phyloP scores from a whole-genome alignment of 2,113 vertebrate genomes.

The Lophius piscatorius region DNA sequence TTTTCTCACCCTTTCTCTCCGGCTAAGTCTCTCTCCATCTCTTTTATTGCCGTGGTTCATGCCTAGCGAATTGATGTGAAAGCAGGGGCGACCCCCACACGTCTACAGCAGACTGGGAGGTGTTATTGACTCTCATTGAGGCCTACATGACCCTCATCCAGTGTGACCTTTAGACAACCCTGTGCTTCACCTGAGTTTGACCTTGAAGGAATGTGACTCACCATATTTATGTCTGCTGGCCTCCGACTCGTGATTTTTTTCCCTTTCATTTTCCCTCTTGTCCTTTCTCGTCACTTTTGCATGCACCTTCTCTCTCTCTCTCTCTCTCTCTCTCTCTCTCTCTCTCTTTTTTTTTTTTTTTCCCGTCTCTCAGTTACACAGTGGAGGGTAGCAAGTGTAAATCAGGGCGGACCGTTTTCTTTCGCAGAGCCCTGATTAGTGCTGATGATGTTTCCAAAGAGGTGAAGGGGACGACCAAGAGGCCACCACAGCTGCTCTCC shows the following conservation, averaged over 20 bases:
- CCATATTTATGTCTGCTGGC: conserved; percentile 66
- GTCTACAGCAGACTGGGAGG: conserved; percentile 86
- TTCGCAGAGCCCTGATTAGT: conserved; percentile 85
- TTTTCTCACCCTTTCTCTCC: conserved; percentile 70
- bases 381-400: conserved; percentile 78
- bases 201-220: conserved; percentile 90
- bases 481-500: conserved; percentile 85
- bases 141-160: conserved; percentile 88
- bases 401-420: conserved; percentile 83
- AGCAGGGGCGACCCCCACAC: conserved; percentile 73
- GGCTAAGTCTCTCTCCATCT: conserved; percentile 83
- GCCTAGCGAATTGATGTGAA: conserved; percentile 89
- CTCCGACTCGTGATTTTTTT: conserved; percentile 19
- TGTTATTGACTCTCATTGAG: conserved; percentile 96
- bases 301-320: conserved; percentile 39
- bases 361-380: conserved; percentile 38
- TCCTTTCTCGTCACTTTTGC: conserved; percentile 63
- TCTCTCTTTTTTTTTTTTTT: conserved; percentile 7
- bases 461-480: conserved; percentile 79
- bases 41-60: conserved; percentile 88
- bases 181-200: conserved; percentile 96
- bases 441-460: conserved; percentile 87
- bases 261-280: conserved; percentile 56
- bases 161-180: conserved; percentile 94
- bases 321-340: conserved; percentile 52